Base-by-base conservation (phyloP, 2,113 vertebrate species). In the Notechis scutatus region DNA sequence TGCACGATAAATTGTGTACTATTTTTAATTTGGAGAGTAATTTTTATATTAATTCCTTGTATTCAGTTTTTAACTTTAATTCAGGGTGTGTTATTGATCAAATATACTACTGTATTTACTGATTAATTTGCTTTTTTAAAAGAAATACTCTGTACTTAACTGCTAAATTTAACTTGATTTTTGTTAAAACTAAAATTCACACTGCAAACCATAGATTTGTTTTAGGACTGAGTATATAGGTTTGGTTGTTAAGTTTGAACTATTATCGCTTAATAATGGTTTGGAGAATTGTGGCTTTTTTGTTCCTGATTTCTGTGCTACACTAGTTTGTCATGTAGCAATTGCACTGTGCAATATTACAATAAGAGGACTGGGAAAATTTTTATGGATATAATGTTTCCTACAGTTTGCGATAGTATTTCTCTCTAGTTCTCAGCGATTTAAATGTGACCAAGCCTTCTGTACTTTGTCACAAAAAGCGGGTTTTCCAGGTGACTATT, bases 271-370 rank as follows among this genome's bases (percentile, higher is more conserved):
- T 97, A 98, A 98, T 97, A 94, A 97, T 93, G 50, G 90, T 98
- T 97, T 98, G 98, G 98, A 98, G 97, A 97, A 96, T 98, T 98
- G 98, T 98, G 98, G 98, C 98, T 99, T 98, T 98, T 97, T 97
- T 97, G 98, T 97, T 98, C 98, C 98, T 98, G 97, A 97, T 97
- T 99, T 98, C 98, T 98, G 97, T 99, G 99, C 99, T 99, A 99
- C 99, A 99, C 98, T 99, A 99, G 99, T 99, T 99, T 97, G 99
- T 99, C 98, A 99, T 99, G 99, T 99, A 99, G 99, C 99, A 99
- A 98, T 99, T 99, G 99, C 99, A 99, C 99, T 99, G 99, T 99
- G 99, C 99, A 99, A 99, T 99, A 99, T 99, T 99, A 99, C 98
- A 99, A 98, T 98, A 99, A 98, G 98, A 99, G 98, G 98, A 99